Percentiles rank a stretch among this genome's conserved stretches.
These are phyloP conservation scores for Drosophila nr. perissopoda DNA, from an alignment of 2,888 invertebrate species.

Conservation along the genomic window DNA sequence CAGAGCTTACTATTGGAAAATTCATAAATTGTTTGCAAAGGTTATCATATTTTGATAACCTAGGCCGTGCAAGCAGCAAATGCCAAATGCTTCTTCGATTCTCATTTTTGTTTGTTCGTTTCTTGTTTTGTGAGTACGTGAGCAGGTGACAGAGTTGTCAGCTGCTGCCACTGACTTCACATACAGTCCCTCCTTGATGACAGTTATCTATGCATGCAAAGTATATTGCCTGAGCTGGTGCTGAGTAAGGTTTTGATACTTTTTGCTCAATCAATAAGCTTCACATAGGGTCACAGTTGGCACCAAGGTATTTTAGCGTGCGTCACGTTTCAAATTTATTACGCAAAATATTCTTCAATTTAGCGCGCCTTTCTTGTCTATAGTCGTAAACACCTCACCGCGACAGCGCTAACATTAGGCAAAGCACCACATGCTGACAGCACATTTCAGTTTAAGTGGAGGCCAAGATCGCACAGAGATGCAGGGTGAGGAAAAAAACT, in stretches of 20 bases:
- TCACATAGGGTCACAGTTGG: constrained; percentile 54
- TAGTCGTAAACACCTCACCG: constrained; percentile 43
- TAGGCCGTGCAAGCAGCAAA: constrained; percentile 27
- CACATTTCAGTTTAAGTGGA: constrained; percentile 40
- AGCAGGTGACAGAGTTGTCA: constrained; percentile 76
- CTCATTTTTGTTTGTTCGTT: not conserved
- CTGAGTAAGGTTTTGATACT: constrained; percentile 32
- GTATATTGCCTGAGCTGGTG: constrained; percentile 22
- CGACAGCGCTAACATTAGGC: constrained; percentile 39
- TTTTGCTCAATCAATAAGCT: constrained; percentile 71
- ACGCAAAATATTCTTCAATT: constrained; percentile 74
- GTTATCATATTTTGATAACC: constrained; percentile 54
- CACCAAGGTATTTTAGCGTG: constrained; percentile 46
- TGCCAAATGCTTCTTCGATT: constrained; percentile 31
- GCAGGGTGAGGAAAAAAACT: constrained; percentile 6
- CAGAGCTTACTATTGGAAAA: constrained; percentile 50
- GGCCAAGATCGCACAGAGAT: constrained; percentile 11
- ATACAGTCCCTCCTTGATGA: constrained; percentile 27
- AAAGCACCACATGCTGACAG: constrained; percentile 52
- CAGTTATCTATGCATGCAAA: constrained; percentile 56
- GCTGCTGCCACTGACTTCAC: constrained; percentile 9
- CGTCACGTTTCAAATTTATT: constrained; percentile 80
- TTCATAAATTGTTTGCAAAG: constrained; percentile 65
- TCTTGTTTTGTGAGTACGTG: constrained; percentile 57
- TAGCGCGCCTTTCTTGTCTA: constrained; percentile 54